A percentile compares a stretch with the other conserved stretches of the same genome.
phyloP scores from a whole-genome alignment of 1,140 invertebrate species.

The Phymorhynchus buccinoides region DNA sequence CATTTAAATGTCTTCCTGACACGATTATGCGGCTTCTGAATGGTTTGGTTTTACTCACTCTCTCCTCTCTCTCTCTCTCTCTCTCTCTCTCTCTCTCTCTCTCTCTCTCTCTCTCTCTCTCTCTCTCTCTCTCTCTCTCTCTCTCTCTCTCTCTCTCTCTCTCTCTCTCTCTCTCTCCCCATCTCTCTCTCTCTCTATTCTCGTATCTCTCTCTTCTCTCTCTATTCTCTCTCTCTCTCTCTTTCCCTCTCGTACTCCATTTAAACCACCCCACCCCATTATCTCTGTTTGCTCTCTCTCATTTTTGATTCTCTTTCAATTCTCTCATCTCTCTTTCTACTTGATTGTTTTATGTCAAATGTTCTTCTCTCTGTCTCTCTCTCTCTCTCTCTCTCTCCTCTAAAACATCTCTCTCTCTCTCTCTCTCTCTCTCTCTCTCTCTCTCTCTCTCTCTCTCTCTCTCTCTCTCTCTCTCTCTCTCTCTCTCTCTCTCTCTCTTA shows the following conservation, averaged over 20 bases:
- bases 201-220: too few species aligned
- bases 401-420: too few species aligned
- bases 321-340: neutral
- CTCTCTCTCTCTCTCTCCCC: neutral
- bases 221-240: neutral
- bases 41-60: too few species aligned
- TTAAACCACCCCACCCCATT: neutral
- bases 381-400: neutral
- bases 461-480: neutral
- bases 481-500: too few species aligned
- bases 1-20: too few species aligned
- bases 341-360: too few species aligned
- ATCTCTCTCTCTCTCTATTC: neutral
- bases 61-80: slow-evolving; percentile 24
- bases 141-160: neutral
- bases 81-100: slow-evolving; percentile 37
- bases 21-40: too few species aligned
- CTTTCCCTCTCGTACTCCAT: neutral
- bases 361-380: slow-evolving; percentile 15
- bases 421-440: too few species aligned
- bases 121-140: neutral
- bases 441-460: neutral
- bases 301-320: neutral
- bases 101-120: slow-evolving; percentile 29
- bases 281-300: neutral